These are phyloP conservation scores for Tholera decimalis DNA, from an alignment of 2,888 invertebrate genomes.

Conservation along the genomic window DNA sequence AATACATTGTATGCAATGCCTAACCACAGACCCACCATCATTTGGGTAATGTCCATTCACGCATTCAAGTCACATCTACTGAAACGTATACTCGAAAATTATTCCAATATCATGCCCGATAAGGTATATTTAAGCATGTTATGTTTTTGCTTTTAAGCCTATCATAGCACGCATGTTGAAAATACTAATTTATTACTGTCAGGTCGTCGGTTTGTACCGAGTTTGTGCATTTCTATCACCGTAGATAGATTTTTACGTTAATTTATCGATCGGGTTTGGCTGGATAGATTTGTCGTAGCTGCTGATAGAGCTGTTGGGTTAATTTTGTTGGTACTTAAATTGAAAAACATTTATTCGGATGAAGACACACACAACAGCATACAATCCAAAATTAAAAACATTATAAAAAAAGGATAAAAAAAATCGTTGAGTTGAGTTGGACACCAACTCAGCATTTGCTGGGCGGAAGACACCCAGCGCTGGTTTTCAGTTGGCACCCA, in stretches of 20 bases:
- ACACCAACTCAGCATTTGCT: too few relatives aligned
- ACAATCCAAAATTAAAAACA: too few relatives aligned
- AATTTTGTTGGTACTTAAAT: slow-evolving; percentile 14
- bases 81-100: slow-evolving; percentile 15
- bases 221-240: slow-evolving; percentile 58
- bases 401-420: too few relatives aligned
- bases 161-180: slow-evolving; percentile 46
- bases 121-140: slow-evolving; percentile 35
- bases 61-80: slow-evolving; percentile 22
- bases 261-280: slow-evolving; percentile 45
- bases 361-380: too few relatives aligned
- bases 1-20: slow-evolving; percentile 23
- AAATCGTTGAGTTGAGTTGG: too few relatives aligned
- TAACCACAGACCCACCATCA: slow-evolving; percentile 22
- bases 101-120: neutral
- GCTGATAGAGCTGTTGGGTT: slow-evolving; percentile 19
- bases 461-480: too few relatives aligned
- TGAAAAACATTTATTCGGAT: too few relatives aligned
- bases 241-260: slow-evolving; percentile 35
- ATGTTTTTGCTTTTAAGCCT: slow-evolving; percentile 17
- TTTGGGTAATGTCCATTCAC: slow-evolving; percentile 31
- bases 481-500: too few relatives aligned
- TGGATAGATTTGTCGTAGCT: slow-evolving; percentile 15
- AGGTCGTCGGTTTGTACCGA: slow-evolving; percentile 63
- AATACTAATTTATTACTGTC: slow-evolving; percentile 66